Conservation (phyloP, 2,113 vertebrate genomes). For the Pandion haliaetus region DNA sequence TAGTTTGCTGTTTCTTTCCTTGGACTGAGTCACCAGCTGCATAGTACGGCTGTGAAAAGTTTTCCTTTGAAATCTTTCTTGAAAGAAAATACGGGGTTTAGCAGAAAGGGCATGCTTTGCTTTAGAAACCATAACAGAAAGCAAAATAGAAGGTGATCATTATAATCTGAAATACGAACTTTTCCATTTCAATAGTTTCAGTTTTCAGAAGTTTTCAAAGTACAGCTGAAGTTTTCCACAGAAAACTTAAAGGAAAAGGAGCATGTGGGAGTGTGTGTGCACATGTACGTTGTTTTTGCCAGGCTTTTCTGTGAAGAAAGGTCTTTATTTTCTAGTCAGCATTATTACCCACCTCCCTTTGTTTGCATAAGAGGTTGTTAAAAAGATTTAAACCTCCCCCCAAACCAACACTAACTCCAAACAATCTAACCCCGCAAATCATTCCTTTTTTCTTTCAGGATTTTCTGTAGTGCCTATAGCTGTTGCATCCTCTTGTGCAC, state of each 20-base stretch:
- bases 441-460: background rate
- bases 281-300: background rate
- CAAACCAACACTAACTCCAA: background rate
- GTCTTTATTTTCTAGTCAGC: background rate
- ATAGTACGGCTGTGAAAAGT: background rate
- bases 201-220: background rate
- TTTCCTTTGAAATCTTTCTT: background rate
- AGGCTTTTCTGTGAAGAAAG: background rate
- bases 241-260: background rate
- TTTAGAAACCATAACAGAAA: background rate
- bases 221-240: background rate
- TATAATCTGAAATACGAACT: background rate
- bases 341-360: background rate
- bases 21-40: background rate
- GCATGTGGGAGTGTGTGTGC: background rate
- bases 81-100: background rate
- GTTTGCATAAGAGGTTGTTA: slow-evolving; percentile 14
- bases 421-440: background rate
- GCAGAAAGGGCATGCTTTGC: background rate
- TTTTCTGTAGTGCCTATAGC: background rate
- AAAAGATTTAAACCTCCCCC: background rate
- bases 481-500: background rate
- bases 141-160: background rate
- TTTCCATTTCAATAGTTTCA: background rate
- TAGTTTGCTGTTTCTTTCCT: background rate